phyloP scores from a whole-genome alignment of 2,888 invertebrate genomes.

The Apodemia zela region DNA sequence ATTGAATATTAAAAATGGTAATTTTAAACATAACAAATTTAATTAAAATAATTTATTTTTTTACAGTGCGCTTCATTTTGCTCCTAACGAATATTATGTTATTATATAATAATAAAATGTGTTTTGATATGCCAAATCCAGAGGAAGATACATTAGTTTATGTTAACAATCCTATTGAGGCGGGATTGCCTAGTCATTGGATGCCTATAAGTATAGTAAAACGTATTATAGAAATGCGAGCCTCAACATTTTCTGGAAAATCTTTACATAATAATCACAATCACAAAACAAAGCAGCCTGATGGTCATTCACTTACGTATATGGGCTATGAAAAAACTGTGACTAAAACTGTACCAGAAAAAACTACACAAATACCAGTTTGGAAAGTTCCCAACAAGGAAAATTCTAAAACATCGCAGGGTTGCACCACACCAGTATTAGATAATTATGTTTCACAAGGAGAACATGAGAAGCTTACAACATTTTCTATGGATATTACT shows the following conservation, averaged over 20 bases:
- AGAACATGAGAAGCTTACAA: background rate
- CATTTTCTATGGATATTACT: background rate
- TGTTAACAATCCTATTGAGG: conserved; percentile 50
- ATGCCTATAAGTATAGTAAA: conserved; percentile 45
- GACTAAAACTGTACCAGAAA: background rate
- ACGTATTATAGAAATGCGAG: conserved; percentile 43
- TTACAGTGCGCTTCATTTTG: conserved; percentile 44
- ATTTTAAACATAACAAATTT: no score
- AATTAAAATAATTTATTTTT: conserved; percentile 15
- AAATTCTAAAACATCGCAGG: background rate
- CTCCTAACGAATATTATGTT: conserved; percentile 34
- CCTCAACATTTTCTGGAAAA: conserved; percentile 23
- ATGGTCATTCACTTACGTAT: background rate
- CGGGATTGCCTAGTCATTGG: conserved; percentile 49
- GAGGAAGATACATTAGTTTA: conserved; percentile 38
- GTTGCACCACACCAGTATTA: background rate
- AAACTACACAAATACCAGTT: background rate
- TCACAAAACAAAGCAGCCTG: background rate
- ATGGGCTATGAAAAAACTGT: background rate
- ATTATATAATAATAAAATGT: conserved; percentile 31
- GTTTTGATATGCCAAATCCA: conserved; percentile 37
- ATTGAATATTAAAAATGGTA: no score
- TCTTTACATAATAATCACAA: background rate
- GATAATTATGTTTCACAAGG: background rate
- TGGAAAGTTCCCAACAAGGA: background rate